Conservation (phyloP, 1,140 invertebrate genomes). For the Plodia interpunctella region DNA sequence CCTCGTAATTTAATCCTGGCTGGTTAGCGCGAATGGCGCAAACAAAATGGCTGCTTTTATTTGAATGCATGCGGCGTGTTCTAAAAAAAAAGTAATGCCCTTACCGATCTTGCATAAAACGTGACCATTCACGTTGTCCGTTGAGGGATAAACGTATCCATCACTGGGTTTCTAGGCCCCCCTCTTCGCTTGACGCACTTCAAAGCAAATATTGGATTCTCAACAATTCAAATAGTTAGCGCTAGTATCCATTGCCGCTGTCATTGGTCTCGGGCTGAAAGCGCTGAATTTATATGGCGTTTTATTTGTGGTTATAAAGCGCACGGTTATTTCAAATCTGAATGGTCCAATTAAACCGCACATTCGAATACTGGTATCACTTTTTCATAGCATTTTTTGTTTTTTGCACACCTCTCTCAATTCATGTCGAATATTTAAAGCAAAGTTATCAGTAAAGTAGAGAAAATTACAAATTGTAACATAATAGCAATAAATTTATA, state of each 20-base stretch:
- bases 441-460: too few species aligned
- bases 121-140: constrained; percentile 58
- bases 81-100: constrained; percentile 25
- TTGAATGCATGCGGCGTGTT: constrained; percentile 53
- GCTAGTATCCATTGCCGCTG: constrained; percentile 23
- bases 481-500: too few species aligned
- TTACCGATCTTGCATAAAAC: constrained; percentile 59
- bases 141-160: constrained; percentile 59
- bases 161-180: constrained; percentile 31
- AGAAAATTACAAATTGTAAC: too few species aligned
- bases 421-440: too few species aligned
- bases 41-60: constrained; percentile 47
- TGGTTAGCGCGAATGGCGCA: constrained; percentile 35
- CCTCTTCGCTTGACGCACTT: constrained; percentile 31
- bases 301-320: constrained; percentile 34
- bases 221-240: constrained; percentile 30
- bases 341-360: constrained; percentile 5
- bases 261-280: constrained; percentile 27
- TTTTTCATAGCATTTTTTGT: neutral
- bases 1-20: constrained; percentile 49
- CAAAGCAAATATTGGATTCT: constrained; percentile 38
- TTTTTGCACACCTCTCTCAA: too few species aligned
- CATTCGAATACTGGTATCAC: neutral
- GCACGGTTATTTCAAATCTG: constrained; percentile 9
- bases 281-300: constrained; percentile 38